Percentiles rank a stretch among this genome's conserved stretches.
phyloP scores from a whole-genome alignment of 64 coral and sea anemone genomes.

The Montipora sp. region DNA sequence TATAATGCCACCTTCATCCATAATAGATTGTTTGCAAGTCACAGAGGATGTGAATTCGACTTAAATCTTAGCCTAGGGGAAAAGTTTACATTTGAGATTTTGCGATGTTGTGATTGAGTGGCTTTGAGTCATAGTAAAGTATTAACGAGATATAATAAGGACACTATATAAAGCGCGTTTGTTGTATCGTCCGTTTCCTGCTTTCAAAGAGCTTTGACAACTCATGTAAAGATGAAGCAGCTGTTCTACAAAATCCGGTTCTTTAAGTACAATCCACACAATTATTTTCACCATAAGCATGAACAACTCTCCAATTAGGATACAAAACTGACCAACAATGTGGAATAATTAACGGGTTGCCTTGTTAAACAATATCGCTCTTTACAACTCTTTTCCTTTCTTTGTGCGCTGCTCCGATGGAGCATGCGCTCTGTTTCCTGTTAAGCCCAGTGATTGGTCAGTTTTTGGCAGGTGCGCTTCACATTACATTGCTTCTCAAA shows the following conservation, averaged over 20 bases:
- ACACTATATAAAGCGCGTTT: constrained; percentile 20
- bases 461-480: constrained; percentile 87
- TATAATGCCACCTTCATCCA: constrained; percentile 70
- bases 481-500: constrained; percentile 83
- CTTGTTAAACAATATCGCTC: constrained; percentile 99
- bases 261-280: constrained; percentile 25
- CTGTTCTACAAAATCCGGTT: neutral
- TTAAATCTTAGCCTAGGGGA: constrained; percentile 46
- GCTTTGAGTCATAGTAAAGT: constrained; percentile 11
- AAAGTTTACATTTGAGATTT: constrained; percentile 53
- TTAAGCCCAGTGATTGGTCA: constrained; percentile 86
- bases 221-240: constrained; percentile 25
- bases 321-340: constrained; percentile 93
- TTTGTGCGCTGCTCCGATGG: constrained; percentile 24
- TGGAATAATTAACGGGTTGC: constrained; percentile 86
- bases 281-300: constrained; percentile 58
- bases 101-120: constrained; percentile 28
- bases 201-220: constrained; percentile 29
- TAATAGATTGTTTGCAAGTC: constrained; percentile 69
- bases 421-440: constrained; percentile 65
- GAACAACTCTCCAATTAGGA: constrained; percentile 93
- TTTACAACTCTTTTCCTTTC: constrained; percentile 77
- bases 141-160: neutral
- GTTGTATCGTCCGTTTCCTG: constrained; percentile 16
- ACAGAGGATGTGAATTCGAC: constrained; percentile 24